Evolutionary conservation across 2,797 vertebrate species (phyloP), one percentile per base, ranked within the genome.

Genomic region (Malacoraja senta): DNA sequence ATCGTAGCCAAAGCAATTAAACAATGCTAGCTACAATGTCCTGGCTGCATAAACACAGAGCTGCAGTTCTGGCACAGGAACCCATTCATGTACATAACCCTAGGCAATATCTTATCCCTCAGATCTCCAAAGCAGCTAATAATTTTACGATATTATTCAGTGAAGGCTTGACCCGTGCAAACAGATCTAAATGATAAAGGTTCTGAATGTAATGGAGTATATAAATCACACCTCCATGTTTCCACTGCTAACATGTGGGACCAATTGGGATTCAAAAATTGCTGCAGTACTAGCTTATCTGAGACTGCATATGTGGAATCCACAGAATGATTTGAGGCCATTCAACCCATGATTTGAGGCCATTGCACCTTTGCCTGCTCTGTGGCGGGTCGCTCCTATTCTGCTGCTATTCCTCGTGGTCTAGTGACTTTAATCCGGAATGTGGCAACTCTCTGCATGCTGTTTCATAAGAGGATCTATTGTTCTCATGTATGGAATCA

Each of bases 201-300:
- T 65, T 61, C 84, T 88, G 61, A 65, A 88, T 65, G 61, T 32
- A 84, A 29, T 13, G 61, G 65, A 65, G 61, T 65, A 19, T 65
- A 65, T 88, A 88, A 88, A 88, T 65, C 84, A 88, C 61, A 35
- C 61, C 32, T n/a, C 84, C 84, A 35, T 65, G 35, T 17, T n/a
- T 19, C 29, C n/a, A 88, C 84, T 88, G n/a, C n/a, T 65, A 32
- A 65, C 84, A 88, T 88, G 61, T 88, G 84, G 84, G 32, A 88
- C 61, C 84, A 88, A 88, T 88, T 88, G 61, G 8, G 84, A 88
- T 17, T 63, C 84, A 35, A 19, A 21, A 35, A 44, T 19, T 19
- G 58, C n/a, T 88, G 71, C 71, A 32, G n/a, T 65, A 68, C 8
- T 21, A 35, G 63, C 84, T 68, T 61, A 88, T 24, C 63, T 68